These are phyloP conservation scores for Heliconius sara DNA, from an alignment of 2,888 invertebrate genomes.

Conservation along the genomic window DNA sequence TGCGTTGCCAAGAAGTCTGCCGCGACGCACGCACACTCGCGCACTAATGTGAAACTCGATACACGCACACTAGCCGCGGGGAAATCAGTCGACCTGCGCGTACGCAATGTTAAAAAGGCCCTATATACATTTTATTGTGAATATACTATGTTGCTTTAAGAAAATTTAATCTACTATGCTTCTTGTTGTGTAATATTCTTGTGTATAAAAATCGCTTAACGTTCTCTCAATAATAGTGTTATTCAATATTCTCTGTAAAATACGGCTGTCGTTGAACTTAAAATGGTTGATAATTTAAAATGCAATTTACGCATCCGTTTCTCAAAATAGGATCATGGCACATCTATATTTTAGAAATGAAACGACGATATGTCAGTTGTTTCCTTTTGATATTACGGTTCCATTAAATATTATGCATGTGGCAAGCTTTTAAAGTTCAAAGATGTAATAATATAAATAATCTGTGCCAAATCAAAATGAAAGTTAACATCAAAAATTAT, in stretches of 20 bases:
- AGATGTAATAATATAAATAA: not conserved
- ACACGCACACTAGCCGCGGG: conserved; percentile 58
- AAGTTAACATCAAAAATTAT: conserved; percentile 8
- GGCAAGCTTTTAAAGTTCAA: conserved; percentile 5
- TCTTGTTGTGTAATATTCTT: conserved; percentile 11
- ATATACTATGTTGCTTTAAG: not conserved
- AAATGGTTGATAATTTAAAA: conserved; percentile 13
- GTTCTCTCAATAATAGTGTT: not conserved
- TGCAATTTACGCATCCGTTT: conserved; percentile 33
- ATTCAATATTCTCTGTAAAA: conserved; percentile 3
- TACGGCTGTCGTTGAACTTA: not conserved
- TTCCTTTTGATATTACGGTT: conserved; percentile 22
- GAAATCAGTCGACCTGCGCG: conserved; percentile 60
- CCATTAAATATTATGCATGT: conserved; percentile 13
- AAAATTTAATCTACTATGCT: not conserved
- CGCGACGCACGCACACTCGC: conserved; percentile 59
- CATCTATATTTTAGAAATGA: conserved; percentile 19
- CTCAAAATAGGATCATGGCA: conserved; percentile 14
- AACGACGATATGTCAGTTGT: conserved; percentile 19
- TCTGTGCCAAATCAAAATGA: conserved; percentile 24
- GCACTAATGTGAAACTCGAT: conserved; percentile 62
- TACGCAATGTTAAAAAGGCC: conserved; percentile 48
- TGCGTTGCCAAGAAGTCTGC: conserved; percentile 73
- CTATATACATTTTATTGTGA: conserved; percentile 28
- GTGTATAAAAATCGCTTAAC: not conserved